A percentile compares a stretch with the other conserved stretches of the same genome.
Evolutionary conservation across 2,113 vertebrate species (phyloP).

Genomic region (Chunga burmeisteri): DNA sequence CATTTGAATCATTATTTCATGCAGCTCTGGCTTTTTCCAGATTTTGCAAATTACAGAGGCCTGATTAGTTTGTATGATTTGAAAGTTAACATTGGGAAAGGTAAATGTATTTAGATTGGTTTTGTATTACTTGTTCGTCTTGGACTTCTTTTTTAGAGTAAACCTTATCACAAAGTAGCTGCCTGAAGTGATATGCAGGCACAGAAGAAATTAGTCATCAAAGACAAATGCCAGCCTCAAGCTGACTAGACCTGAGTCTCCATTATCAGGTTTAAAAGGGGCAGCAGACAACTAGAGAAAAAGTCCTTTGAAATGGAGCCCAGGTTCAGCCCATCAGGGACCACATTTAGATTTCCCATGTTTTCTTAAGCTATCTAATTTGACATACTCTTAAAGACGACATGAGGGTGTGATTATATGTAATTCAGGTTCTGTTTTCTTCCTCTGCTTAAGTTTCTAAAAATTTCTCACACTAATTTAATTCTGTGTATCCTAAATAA

Average conservation of each 20-base stretch:
- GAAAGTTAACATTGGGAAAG: not conserved
- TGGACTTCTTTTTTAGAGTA: not conserved
- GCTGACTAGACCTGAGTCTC: slow-evolving; percentile 22
- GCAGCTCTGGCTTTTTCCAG: not conserved
- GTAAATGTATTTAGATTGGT: not conserved
- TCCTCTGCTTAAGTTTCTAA: slow-evolving; percentile 43
- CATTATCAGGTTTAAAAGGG: slow-evolving; percentile 34
- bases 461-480: slow-evolving; percentile 44
- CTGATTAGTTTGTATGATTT: not conserved
- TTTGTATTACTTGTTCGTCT: not conserved
- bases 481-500: slow-evolving; percentile 23
- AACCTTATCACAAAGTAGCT: slow-evolving; percentile 33
- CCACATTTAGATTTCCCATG: slow-evolving; percentile 6
- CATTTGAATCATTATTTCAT: not conserved
- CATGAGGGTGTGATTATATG: slow-evolving; percentile 36
- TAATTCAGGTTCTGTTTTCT: slow-evolving; percentile 56
- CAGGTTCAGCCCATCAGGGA: not conserved
- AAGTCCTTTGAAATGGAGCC: slow-evolving; percentile 40
- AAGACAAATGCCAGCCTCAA: slow-evolving; percentile 51
- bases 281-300: not conserved
- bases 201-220: slow-evolving; percentile 36
- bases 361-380: slow-evolving; percentile 12
- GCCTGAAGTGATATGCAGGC: slow-evolving; percentile 13
- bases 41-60: not conserved
- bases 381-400: slow-evolving; percentile 17